Conservation (phyloP, 2,113 vertebrate genomes). For the Natator depressus region DNA sequence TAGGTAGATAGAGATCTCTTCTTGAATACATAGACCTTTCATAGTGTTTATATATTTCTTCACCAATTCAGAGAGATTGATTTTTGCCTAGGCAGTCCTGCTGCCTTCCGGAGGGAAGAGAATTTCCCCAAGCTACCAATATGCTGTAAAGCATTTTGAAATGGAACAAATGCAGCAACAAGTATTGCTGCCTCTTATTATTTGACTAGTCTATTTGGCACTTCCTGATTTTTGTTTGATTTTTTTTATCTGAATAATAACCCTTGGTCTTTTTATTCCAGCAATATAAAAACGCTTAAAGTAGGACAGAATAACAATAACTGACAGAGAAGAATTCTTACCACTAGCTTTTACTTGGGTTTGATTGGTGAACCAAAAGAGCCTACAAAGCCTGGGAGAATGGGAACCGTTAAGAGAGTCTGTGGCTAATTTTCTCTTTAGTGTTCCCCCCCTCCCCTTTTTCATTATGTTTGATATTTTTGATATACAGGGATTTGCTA, state of each 20-base stretch:
- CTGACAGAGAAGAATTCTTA: not conserved
- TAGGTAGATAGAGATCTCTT: not conserved
- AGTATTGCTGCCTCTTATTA: not conserved
- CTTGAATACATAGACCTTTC: not conserved
- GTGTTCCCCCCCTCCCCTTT: not conserved
- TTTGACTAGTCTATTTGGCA: not conserved
- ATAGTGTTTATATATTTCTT: not conserved
- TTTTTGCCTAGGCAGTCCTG: accelerated
- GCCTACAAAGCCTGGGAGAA: not conserved
- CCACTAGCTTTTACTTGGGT: not conserved
- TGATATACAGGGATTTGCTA: not conserved
- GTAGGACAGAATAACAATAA: not conserved
- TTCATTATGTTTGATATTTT: not conserved
- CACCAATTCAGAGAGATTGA: not conserved
- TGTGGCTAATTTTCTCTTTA: not conserved
- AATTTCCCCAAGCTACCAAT: not conserved
- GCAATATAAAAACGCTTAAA: not conserved
- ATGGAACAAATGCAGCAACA: not conserved
- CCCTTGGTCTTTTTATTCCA: not conserved
- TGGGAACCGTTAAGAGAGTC: not conserved
- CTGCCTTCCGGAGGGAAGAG: not conserved
- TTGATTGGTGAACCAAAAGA: slow-evolving; percentile 18
- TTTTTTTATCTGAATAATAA: not conserved
- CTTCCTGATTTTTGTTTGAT: not conserved
- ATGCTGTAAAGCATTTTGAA: not conserved